Evolutionary conservation across 2,113 vertebrate species (phyloP).

Genomic region (Indicator indicator): DNA sequence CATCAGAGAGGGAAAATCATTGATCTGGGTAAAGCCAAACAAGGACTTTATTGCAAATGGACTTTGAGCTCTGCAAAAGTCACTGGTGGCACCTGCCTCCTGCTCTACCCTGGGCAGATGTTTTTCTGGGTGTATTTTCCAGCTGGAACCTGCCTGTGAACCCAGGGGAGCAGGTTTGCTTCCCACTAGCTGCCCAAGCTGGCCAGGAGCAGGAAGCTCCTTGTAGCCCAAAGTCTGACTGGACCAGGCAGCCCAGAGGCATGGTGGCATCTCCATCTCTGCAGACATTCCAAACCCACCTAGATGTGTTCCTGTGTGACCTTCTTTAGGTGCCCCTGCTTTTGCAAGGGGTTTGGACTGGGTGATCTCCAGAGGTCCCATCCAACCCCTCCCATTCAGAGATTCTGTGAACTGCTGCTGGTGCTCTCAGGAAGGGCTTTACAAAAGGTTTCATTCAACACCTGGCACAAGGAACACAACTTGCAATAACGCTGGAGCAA

Average conservation of each 20-base stretch:
- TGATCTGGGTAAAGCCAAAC: neutral
- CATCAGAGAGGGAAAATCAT: constrained; percentile 17
- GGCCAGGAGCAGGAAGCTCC: neutral
- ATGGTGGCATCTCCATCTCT: no score
- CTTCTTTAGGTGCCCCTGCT: no score
- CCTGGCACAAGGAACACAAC: accelerated
- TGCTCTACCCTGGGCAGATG: accelerated
- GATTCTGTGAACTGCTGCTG: neutral
- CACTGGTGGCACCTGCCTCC: accelerated
- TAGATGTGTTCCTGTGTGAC: no score
- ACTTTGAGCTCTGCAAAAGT: accelerated
- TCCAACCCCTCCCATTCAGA: no score
- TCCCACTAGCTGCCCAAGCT: neutral
- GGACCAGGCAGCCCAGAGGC: no score
- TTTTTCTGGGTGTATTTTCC: neutral
- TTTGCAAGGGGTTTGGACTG: no score
- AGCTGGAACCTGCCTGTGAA: neutral
- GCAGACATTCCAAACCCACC: no score
- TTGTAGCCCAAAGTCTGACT: accelerated
- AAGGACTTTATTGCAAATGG: neutral
- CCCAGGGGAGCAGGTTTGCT: accelerated
- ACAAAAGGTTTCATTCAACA: accelerated
- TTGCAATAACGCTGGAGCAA: accelerated
- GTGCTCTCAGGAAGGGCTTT: accelerated
- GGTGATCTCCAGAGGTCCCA: no score